Base-by-base conservation (phyloP, 2,888 invertebrate species). In the Linyphia triangularis region DNA sequence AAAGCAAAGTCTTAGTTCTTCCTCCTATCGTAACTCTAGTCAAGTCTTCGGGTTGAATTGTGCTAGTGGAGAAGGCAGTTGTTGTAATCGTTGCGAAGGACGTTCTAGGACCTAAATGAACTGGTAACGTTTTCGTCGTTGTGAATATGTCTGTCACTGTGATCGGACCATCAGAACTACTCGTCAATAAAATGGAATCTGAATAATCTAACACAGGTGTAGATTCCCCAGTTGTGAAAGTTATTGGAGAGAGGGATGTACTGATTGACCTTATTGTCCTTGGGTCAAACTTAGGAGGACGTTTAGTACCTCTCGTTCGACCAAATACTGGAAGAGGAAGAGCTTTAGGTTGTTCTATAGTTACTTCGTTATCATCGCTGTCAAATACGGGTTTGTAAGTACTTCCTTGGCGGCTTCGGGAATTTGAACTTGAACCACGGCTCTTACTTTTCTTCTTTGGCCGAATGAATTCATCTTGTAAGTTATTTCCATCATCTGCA, bases 81-180 rank as follows among this genome's bases (percentile, higher is more conserved):
- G 91, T 91, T n/a, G 91, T 91, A 1, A 91, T 88, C 5, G 91
- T 91, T 9, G 91, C 91, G 79, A 88, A 90, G 9, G 91, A 91
- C 33, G 91, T 91, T 24, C 88, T 61, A 57, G 84, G 83, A 5
- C 91, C 91, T 22, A 91, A 89, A 33, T 89, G 88, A 9, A 91
- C 90, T 1, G 91, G 91, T n/a, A 91, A 77, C 9, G 90, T 91
- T 85, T 91, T 91, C 1, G 90, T 78, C 16, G 90, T 90, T 1
- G 91, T 90, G 0, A 90, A 90, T 37, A 91, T 59, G 24, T 90
- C 89, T 10, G 90, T 90, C 9, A 91, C 77, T n/a, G 90, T 90
- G 16, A 91, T 43, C 7, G 90, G 88, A 7, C 85, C 75, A 9
- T 24, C 40, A 28, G 19, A 7, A 37, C 30, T 40, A n/a, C 51